Evolutionary conservation across 2,113 vertebrate genomes (phyloP), one percentile per base, ranked within the genome.

Genomic region (Speoplatyrhinus poulsoni): DNA sequence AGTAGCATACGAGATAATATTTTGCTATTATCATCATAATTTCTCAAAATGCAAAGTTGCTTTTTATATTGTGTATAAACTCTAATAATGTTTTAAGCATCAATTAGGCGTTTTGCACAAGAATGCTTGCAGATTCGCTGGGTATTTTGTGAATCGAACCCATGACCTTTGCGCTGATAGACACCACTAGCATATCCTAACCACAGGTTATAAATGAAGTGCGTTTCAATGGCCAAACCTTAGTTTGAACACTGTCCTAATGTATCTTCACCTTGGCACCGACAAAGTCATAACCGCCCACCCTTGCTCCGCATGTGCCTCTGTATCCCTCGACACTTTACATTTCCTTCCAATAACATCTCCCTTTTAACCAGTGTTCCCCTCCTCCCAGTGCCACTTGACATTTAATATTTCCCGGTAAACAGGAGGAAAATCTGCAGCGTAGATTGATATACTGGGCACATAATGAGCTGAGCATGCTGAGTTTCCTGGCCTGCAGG

Each of bases 401-500:
- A 64, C 66, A 75, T 87, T 84, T 68, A 3, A 61, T 69, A 62
- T 74, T 74, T 48, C 49, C 10, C n/a, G 12, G 26, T 0, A 32
- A 73, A 61, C 13, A 12, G 65, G 73, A 19, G 41, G 50, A 46
- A 67, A 64, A 56, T 13, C 72, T 49, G 15, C 12, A 0, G 62
- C 11, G 46, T 48, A 33, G 79, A 74, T 80, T 88, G 87, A 86
- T 85, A 69, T 79, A 89, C 86, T 70, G 47, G 57, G 60, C 65
- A 61, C 68, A 67, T 88, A 87, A 90, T 83, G 86, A 87, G 82
- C 52, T 60, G 77, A 33, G 8, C 33, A 70, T 62, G 75, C 54
- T 57, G 83, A 10, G 75, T 76, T 83, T 6, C 9, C 3, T 0
- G 64, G 77, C 84, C 84, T 84, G 85, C 80, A 86, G 89, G 86